Evolutionary conservation across 2,797 vertebrate species (phyloP).

Genomic region (Smutsia temminckii): DNA sequence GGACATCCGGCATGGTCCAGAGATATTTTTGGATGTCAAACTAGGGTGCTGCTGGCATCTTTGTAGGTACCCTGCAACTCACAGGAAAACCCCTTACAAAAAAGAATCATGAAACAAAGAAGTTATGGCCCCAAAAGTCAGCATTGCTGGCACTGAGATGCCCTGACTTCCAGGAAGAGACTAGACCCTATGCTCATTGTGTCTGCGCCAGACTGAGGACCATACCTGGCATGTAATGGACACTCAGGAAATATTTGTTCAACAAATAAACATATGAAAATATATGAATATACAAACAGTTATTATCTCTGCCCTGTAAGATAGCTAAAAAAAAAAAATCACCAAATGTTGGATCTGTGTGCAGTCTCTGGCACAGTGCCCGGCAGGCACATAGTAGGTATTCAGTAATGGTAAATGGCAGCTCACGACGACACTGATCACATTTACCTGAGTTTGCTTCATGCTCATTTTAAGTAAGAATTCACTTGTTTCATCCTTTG

Average conservation of each 20-base stretch:
- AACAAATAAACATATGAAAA: background rate
- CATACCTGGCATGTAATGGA: background rate
- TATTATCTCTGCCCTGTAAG: background rate
- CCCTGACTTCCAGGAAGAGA: background rate
- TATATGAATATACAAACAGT: background rate
- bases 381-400: slow-evolving; percentile 65
- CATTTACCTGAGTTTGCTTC: slow-evolving; percentile 62
- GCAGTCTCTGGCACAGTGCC: background rate
- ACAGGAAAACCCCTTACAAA: background rate
- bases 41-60: background rate
- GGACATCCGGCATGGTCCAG: background rate
- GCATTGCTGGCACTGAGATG: background rate
- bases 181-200: background rate
- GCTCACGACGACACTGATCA: background rate
- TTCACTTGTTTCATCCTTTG: slow-evolving; percentile 72
- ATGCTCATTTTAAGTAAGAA: slow-evolving; percentile 63
- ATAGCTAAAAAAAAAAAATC: background rate
- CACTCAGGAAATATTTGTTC: background rate
- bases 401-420: slow-evolving; percentile 38
- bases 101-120: background rate
- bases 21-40: slow-evolving; percentile 7
- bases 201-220: background rate
- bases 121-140: background rate
- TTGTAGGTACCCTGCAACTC: background rate
- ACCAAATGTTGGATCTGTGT: background rate